phyloP scores from a whole-genome alignment of 2,888 invertebrate genomes.

The Limenitis arthemis region DNA sequence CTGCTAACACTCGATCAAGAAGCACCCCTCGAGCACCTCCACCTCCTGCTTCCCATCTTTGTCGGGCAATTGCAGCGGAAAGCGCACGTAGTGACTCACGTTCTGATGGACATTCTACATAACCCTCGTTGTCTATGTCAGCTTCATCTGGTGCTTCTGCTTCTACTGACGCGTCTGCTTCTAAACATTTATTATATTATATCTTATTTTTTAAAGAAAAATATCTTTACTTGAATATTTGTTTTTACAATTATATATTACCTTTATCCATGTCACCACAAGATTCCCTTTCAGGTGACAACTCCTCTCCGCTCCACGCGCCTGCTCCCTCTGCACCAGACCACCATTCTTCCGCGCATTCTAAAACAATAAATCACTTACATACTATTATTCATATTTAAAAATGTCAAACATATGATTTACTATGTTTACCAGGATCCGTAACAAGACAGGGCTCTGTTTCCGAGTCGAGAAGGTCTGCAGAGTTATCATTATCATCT shows the following conservation, averaged over 20 bases:
- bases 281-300: constrained; percentile 62
- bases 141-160: constrained; percentile 5
- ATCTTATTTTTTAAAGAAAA: too few species aligned
- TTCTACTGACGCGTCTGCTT: constrained; percentile 1
- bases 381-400: neutral
- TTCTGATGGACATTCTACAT: constrained; percentile 50
- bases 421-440: constrained; percentile 72
- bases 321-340: constrained; percentile 60
- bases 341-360: constrained; percentile 64
- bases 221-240: too few species aligned
- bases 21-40: constrained; percentile 53
- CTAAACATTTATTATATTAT: neutral
- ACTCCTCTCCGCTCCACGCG: constrained; percentile 63
- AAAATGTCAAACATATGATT: neutral
- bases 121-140: constrained; percentile 26
- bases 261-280: constrained; percentile 50
- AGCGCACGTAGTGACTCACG: constrained; percentile 84
- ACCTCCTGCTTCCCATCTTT: constrained; percentile 75
- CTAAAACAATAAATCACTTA: constrained; percentile 27
- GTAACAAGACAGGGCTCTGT: constrained; percentile 88
- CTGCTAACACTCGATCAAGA: constrained; percentile 40
- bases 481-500: constrained; percentile 79
- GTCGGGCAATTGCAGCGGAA: constrained; percentile 83
- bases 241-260: constrained; percentile 15
- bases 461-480: constrained; percentile 85